Conservation (phyloP, 2,797 vertebrate species). For the Tragelaphus oryx region DNA sequence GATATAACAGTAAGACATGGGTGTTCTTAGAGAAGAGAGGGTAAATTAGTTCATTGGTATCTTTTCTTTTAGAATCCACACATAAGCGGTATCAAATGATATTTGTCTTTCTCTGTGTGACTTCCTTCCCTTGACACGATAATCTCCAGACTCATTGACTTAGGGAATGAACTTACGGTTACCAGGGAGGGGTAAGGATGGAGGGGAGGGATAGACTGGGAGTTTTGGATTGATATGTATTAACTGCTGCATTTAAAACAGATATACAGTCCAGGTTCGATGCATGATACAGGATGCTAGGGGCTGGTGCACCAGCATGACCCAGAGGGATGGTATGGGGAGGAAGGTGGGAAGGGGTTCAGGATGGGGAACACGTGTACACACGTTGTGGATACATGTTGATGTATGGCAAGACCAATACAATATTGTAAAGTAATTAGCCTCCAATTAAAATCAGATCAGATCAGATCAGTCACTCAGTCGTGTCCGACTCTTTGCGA, state of each 20-base stretch:
- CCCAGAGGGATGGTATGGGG: no score
- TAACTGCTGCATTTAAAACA: background rate
- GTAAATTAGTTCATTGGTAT: background rate
- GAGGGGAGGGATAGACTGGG: background rate
- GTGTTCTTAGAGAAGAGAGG: background rate
- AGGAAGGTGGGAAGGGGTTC: no score
- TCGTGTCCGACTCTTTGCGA: no score
- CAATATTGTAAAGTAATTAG: no score
- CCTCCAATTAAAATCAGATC: no score
- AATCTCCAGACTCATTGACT: background rate
- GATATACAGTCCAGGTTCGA: background rate
- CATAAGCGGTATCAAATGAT: background rate
- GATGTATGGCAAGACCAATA: no score
- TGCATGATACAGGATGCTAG: no score
- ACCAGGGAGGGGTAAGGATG: background rate
- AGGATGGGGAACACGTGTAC: no score
- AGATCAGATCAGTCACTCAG: no score
- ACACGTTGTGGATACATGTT: accelerated
- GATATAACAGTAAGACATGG: background rate
- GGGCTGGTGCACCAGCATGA: no score
- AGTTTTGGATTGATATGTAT: background rate
- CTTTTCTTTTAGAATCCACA: background rate
- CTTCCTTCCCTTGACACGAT: background rate
- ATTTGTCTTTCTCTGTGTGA: background rate
- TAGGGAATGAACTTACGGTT: background rate